Evolutionary conservation across 2,113 vertebrate species (phyloP).

Genomic region (Channa maculata): DNA sequence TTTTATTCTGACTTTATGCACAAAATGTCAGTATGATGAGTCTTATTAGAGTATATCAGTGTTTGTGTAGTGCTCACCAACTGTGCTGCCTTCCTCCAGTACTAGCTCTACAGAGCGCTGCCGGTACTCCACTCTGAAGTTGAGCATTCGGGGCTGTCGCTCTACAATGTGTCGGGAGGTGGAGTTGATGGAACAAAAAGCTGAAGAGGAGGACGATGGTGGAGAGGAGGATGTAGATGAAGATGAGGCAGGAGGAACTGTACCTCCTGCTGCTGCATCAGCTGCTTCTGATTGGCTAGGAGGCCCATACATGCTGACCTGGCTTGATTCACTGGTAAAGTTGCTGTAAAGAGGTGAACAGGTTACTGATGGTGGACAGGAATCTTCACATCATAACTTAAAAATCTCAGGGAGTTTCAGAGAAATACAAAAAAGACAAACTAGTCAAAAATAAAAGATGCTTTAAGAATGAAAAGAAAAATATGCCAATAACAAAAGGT

Average conservation of each 20-base stretch:
- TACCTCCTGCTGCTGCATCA: constrained; percentile 61
- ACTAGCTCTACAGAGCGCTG: constrained; percentile 94
- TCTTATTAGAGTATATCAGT: neutral
- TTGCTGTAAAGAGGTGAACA: constrained; percentile 80
- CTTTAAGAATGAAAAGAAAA: neutral
- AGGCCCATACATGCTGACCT: constrained; percentile 78
- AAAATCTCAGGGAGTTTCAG: neutral
- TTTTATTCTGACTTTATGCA: neutral
- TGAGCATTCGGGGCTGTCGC: constrained; percentile 94
- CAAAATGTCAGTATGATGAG: constrained; percentile 10
- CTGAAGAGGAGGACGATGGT: constrained; percentile 86
- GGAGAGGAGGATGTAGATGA: constrained; percentile 83
- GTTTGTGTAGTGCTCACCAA: constrained; percentile 85
- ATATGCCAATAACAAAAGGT: neutral
- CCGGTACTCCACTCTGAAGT: constrained; percentile 97
- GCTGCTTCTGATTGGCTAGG: constrained; percentile 76
- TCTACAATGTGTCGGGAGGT: constrained; percentile 94
- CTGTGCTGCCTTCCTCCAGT: constrained; percentile 93
- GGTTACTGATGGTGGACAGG: neutral
- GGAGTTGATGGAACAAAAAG: constrained; percentile 90
- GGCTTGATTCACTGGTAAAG: constrained; percentile 87
- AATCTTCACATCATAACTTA: neutral
- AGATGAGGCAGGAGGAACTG: constrained; percentile 71
- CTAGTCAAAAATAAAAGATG: neutral
- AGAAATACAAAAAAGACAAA: too few relatives aligned